Percentiles rank a stretch among this genome's conserved stretches.
phyloP scores from a whole-genome alignment of 1,140 invertebrate species.

The Trichomalopsis sarcophagae region DNA sequence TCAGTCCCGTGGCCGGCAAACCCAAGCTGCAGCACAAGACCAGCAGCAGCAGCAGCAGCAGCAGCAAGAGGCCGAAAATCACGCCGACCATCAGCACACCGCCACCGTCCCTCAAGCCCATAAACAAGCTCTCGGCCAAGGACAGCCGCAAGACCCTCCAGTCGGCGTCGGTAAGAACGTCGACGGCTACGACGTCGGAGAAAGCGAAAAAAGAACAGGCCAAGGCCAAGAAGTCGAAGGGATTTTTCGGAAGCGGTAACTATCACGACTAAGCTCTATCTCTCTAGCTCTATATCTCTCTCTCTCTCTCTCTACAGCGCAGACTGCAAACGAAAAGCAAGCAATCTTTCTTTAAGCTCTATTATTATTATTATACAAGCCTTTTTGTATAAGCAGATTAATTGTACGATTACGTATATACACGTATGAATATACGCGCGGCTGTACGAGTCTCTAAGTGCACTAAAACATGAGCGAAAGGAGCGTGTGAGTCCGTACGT shows the following conservation, averaged over 20 bases:
- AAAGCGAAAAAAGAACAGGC: conserved; percentile 61
- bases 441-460: background rate
- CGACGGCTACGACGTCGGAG: conserved; percentile 48
- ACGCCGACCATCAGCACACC: conserved; percentile 55
- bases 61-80: conserved; percentile 52
- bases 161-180: conserved; percentile 33
- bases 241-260: conserved; percentile 88
- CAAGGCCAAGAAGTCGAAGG: conserved; percentile 81
- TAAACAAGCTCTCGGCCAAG: conserved; percentile 73
- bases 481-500: background rate
- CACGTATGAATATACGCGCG: too few relatives aligned
- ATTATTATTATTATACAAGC: too few relatives aligned
- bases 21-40: conserved; percentile 55
- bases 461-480: background rate
- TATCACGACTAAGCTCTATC: conserved; percentile 66
- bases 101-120: conserved; percentile 67
- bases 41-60: background rate
- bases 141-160: conserved; percentile 70
- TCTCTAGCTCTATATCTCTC: background rate
- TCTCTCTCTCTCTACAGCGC: background rate
- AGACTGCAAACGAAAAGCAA: too few relatives aligned
- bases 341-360: too few relatives aligned
- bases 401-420: too few relatives aligned
- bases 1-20: conserved; percentile 72
- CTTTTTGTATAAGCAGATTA: too few relatives aligned